Percentiles rank a stretch among this genome's conserved stretches.
These are phyloP conservation scores for Notarius quadriscutis DNA, from an alignment of 2,113 vertebrate genomes.

Conservation along the genomic window DNA sequence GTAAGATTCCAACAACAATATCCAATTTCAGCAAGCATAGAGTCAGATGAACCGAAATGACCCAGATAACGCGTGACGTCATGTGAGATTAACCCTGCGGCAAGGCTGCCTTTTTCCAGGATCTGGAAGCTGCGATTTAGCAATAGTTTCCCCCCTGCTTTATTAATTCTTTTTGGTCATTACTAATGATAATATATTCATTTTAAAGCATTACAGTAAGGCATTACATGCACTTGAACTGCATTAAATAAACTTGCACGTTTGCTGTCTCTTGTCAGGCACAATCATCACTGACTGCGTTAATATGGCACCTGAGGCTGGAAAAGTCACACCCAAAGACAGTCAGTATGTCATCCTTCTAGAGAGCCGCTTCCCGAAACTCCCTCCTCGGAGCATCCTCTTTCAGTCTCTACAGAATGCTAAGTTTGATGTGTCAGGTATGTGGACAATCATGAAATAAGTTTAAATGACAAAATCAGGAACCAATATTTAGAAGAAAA, in stretches of 20 bases:
- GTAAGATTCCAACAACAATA: too few species aligned
- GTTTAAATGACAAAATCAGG: neutral
- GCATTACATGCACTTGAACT: neutral
- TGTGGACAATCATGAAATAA: neutral
- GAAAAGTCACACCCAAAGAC: slow-evolving; percentile 87
- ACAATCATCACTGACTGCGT: slow-evolving; percentile 89
- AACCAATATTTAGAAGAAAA: neutral
- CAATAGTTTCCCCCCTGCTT: too few species aligned
- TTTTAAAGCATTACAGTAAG: too few species aligned
- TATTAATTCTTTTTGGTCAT: too few species aligned
- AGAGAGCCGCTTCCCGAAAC: slow-evolving; percentile 77
- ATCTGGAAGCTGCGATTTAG: too few species aligned
- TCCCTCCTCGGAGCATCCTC: slow-evolving; percentile 73
- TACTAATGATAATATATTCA: too few species aligned
- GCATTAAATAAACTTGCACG: neutral
- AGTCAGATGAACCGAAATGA: too few species aligned
- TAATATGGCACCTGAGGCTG: slow-evolving; percentile 84
- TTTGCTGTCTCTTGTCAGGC: slow-evolving; percentile 62
- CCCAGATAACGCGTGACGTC: too few species aligned
- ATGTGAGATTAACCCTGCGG: too few species aligned
- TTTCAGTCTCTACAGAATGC: slow-evolving; percentile 81
- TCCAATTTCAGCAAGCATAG: too few species aligned
- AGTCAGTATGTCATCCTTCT: slow-evolving; percentile 67
- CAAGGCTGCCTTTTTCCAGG: too few species aligned
- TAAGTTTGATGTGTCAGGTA: slow-evolving; percentile 90